These are phyloP conservation scores for Thripadectes ignobilis DNA, from an alignment of 2,797 vertebrate genomes.

Conservation along the genomic window DNA sequence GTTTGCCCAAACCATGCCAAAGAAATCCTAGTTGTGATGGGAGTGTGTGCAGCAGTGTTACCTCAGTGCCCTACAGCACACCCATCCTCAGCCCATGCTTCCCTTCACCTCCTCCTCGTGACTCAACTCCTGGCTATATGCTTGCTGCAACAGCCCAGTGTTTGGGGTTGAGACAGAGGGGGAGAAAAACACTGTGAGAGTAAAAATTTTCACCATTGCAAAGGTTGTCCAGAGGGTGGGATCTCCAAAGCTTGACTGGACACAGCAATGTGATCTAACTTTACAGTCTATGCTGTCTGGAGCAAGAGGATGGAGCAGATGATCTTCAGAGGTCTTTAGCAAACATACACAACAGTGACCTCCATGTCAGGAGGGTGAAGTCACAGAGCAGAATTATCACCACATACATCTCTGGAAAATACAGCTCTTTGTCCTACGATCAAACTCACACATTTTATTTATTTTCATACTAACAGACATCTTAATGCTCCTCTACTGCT, in stretches of 20 bases:
- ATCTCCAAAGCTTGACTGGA: background rate
- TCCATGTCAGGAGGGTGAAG: background rate
- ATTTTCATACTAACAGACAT: background rate
- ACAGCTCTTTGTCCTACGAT: background rate
- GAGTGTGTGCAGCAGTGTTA: background rate
- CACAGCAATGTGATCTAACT: background rate
- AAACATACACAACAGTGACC: background rate
- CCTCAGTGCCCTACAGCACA: slow-evolving; percentile 1
- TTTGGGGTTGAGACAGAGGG: background rate
- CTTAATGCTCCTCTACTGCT: background rate
- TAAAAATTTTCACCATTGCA: background rate
- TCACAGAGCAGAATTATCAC: background rate
- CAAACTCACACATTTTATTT: background rate
- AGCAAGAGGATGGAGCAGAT: background rate
- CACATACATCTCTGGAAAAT: background rate
- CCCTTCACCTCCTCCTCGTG: background rate
- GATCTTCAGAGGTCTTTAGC: background rate
- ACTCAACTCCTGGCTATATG: background rate
- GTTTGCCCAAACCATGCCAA: background rate
- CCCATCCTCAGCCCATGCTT: background rate
- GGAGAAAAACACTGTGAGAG: background rate
- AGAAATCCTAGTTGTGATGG: background rate
- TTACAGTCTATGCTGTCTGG: background rate
- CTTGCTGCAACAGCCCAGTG: too few relatives aligned
- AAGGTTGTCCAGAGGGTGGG: background rate